Percentiles rank a stretch among this genome's conserved stretches.
These are phyloP conservation scores for Drosophila suzukii DNA, from an alignment of 1,140 invertebrate genomes.

Conservation along the genomic window DNA sequence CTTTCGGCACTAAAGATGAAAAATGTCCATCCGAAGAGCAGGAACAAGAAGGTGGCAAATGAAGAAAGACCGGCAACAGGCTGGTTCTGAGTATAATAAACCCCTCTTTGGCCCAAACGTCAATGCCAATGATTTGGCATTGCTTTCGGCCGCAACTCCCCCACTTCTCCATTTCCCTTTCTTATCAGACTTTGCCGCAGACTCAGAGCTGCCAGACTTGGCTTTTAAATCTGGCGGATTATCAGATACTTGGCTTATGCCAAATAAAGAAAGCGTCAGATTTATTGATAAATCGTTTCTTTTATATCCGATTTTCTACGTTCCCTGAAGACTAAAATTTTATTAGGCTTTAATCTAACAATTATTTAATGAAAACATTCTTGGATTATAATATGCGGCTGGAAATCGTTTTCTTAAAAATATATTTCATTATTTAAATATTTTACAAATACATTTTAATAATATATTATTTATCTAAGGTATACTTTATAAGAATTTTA, in stretches of 20 bases:
- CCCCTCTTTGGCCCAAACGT: conserved; percentile 25
- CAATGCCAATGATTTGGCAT: conserved; percentile 61
- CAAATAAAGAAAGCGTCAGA: too few relatives aligned
- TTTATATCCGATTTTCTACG: too few relatives aligned
- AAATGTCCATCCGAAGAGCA: conserved; percentile 27
- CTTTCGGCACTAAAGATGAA: conserved; percentile 48
- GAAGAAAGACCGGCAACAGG: conserved; percentile 37
- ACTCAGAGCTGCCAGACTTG: not conserved
- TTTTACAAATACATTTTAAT: too few relatives aligned
- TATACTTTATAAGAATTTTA: too few relatives aligned
- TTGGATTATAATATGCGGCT: too few relatives aligned
- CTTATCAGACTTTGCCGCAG: conserved; percentile 1
- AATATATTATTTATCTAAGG: too few relatives aligned
- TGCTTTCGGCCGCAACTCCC: not conserved
- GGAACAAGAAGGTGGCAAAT: conserved; percentile 12
- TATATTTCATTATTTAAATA: too few relatives aligned
- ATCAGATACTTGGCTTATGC: not conserved
- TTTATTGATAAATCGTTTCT: too few relatives aligned
- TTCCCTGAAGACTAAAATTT: too few relatives aligned
- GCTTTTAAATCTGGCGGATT: not conserved
- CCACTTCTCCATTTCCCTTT: not conserved
- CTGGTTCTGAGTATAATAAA: conserved; percentile 52
- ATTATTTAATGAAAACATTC: too few relatives aligned
- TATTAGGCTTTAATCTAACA: too few relatives aligned
- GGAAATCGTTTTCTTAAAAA: too few relatives aligned